phyloP scores from a whole-genome alignment of 2,113 vertebrate genomes.

The Ceuthmochares aereus region DNA sequence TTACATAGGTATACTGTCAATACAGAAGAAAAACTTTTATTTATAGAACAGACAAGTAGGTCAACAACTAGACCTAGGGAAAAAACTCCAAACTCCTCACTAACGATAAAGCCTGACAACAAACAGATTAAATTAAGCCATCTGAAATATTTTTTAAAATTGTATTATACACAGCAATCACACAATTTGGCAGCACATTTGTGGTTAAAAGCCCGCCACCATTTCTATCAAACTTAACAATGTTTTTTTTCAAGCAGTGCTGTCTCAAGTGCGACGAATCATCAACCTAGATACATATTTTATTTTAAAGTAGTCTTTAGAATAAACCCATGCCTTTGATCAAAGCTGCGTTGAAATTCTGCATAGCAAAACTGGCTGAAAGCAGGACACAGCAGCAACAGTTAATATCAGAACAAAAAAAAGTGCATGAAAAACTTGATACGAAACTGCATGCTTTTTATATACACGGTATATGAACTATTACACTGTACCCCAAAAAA shows the following conservation, averaged over 20 bases:
- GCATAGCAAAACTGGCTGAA: neutral
- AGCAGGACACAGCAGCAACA: neutral
- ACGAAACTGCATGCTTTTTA: neutral
- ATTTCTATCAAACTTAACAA: slow-evolving; percentile 54
- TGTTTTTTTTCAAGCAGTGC: slow-evolving; percentile 46
- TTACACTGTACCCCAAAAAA: neutral
- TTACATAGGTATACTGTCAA: neutral
- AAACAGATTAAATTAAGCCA: slow-evolving; percentile 29
- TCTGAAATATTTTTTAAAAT: neutral
- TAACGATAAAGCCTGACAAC: slow-evolving; percentile 11
- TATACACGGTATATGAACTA: neutral
- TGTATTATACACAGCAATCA: neutral
- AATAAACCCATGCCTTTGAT: slow-evolving; percentile 49
- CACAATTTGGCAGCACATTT: slow-evolving; percentile 1
- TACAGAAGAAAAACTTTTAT: slow-evolving; percentile 10
- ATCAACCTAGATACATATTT: slow-evolving; percentile 70
- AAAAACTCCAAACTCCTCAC: neutral
- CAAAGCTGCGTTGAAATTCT: slow-evolving; percentile 7
- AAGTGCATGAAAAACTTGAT: neutral
- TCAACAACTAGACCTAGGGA: neutral
- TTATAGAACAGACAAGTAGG: slow-evolving; percentile 37
- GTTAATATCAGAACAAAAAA: neutral
- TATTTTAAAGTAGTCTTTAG: slow-evolving; percentile 40
- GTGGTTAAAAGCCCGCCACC: slow-evolving; percentile 50
- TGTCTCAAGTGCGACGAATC: slow-evolving; percentile 29